These are phyloP conservation scores for Pipa parva DNA, from an alignment of 2,113 vertebrate genomes.

Conservation along the genomic window DNA sequence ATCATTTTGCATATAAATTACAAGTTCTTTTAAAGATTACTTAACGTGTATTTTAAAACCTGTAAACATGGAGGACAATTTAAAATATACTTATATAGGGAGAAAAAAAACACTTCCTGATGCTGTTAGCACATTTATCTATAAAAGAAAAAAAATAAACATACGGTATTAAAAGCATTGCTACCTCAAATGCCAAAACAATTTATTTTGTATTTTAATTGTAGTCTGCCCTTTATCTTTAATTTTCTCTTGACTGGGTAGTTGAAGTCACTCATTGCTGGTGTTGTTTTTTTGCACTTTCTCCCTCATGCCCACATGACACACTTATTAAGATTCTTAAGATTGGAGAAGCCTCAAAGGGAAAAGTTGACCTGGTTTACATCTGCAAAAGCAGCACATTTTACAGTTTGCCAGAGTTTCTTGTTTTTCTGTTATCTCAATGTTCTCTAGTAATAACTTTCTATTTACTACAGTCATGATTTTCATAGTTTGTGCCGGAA, in stretches of 20 bases:
- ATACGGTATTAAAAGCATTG: too few species aligned
- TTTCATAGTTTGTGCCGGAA: background rate
- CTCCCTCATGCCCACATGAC: background rate
- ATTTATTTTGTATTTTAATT: background rate
- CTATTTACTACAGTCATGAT: constrained; percentile 7
- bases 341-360: constrained; percentile 14
- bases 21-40: too few species aligned
- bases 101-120: too few species aligned
- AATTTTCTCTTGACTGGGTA: background rate
- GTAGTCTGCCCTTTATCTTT: background rate
- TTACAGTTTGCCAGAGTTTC: constrained; percentile 7
- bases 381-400: constrained; percentile 1
- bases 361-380: background rate
- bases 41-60: too few species aligned
- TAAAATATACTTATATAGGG: too few species aligned
- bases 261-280: background rate
- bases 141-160: too few species aligned
- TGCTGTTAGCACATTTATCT: too few species aligned
- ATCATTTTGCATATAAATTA: too few species aligned
- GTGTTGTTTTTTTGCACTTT: background rate
- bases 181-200: background rate
- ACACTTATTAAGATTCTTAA: constrained; percentile 15
- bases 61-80: too few species aligned
- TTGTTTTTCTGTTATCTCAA: constrained; percentile 1
- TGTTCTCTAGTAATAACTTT: constrained; percentile 14